phyloP scores from a whole-genome alignment of 2,888 invertebrate genomes.

The Agrotis puta region DNA sequence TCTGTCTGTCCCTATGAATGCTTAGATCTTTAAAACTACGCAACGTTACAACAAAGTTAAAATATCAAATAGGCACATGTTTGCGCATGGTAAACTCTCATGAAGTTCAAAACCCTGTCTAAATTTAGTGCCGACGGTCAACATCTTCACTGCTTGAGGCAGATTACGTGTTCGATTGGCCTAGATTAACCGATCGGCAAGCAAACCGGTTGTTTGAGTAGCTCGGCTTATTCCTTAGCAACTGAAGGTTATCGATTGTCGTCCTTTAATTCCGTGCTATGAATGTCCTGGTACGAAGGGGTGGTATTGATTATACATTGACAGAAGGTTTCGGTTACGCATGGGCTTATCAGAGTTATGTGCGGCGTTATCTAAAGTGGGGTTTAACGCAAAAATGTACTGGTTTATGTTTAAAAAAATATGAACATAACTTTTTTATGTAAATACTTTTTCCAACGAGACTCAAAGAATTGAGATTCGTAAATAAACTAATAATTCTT shows the following conservation, averaged over 20 bases:
- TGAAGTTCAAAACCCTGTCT: constrained; percentile 12
- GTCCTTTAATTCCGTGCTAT: constrained; percentile 47
- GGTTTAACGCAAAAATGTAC: no score
- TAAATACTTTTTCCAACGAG: no score
- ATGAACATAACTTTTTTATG: no score
- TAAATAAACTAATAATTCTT: no score
- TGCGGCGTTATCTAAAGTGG: background rate
- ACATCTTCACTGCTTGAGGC: constrained; percentile 7
- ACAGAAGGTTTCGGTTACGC: background rate
- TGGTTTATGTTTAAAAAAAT: no score
- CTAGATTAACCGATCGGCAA: constrained; percentile 30
- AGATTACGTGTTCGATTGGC: constrained; percentile 13
- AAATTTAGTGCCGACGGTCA: constrained; percentile 11
- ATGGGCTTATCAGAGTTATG: no score
- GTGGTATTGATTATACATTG: constrained; percentile 43
- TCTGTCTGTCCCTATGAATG: no score
- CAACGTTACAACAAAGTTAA: no score
- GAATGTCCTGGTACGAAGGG: constrained; percentile 44
- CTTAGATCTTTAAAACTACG: no score
- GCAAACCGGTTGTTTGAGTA: constrained; percentile 36
- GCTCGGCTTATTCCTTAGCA: constrained; percentile 40
- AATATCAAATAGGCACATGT: background rate
- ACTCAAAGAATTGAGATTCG: no score
- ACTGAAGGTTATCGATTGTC: constrained; percentile 46
- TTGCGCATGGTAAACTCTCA: constrained; percentile 1